Percentiles rank a stretch among this genome's conserved stretches.
These are phyloP conservation scores for Bombylius major DNA, from an alignment of 2,888 invertebrate genomes.

Conservation along the genomic window DNA sequence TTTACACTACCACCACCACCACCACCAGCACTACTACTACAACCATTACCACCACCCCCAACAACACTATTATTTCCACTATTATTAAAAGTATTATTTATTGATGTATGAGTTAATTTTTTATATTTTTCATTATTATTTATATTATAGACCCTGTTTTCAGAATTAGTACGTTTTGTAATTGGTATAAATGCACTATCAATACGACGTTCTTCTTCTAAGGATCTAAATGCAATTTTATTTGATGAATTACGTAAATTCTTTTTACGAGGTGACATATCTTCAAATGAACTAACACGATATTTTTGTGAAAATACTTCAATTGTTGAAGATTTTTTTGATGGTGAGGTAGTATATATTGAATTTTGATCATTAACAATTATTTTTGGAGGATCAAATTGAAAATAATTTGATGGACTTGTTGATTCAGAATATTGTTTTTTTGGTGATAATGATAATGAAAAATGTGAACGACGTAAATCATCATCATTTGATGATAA, in stretches of 20 bases:
- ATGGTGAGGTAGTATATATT: slow-evolving; percentile 37
- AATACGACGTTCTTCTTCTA: slow-evolving; percentile 36
- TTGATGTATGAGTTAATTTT: slow-evolving; percentile 33
- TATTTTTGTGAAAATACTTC: slow-evolving; percentile 38
- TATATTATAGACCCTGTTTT: slow-evolving; percentile 30
- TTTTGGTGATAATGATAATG: slow-evolving; percentile 32
- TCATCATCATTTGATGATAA: neutral
- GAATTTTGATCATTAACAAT: slow-evolving; percentile 37
- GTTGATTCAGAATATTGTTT: slow-evolving; percentile 29
- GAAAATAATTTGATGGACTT: slow-evolving; percentile 17
- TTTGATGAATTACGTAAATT: slow-evolving; percentile 30
- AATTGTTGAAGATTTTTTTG: slow-evolving; percentile 34
- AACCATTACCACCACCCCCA: slow-evolving; percentile 30
- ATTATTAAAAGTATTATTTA: neutral
- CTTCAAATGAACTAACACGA: slow-evolving; percentile 36
- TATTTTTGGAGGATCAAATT: slow-evolving; percentile 37
- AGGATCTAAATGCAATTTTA: slow-evolving; percentile 33
- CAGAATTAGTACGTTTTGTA: slow-evolving; percentile 32
- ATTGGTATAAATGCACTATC: slow-evolving; percentile 36
- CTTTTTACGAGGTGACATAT: slow-evolving; percentile 31
- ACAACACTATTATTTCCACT: slow-evolving; percentile 29
- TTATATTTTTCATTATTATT: slow-evolving; percentile 34
- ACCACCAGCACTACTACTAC: slow-evolving; percentile 16
- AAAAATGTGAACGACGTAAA: slow-evolving; percentile 22
- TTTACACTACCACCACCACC: slow-evolving; percentile 4